Evolutionary conservation across 1,140 invertebrate species (phyloP).

Genomic region (Probaryconus sp.): DNA sequence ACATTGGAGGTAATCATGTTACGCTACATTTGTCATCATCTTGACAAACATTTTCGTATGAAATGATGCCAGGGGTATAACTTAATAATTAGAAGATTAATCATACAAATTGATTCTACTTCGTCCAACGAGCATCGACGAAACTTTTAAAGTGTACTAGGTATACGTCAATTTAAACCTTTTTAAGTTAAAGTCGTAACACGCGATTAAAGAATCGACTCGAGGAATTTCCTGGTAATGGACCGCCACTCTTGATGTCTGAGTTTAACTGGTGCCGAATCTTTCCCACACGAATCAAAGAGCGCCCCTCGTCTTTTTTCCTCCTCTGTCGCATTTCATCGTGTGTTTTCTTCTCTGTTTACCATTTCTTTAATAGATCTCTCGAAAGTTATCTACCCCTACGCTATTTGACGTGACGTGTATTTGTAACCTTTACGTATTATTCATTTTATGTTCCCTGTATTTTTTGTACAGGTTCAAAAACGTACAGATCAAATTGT

Average conservation of each 20-base stretch:
- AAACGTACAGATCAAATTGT: conserved; percentile 19
- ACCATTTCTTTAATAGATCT: conserved; percentile 11
- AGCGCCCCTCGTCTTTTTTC: conserved; percentile 63
- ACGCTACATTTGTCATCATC: conserved; percentile 22
- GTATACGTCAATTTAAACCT: conserved; percentile 26
- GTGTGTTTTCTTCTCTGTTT: background rate
- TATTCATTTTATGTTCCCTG: conserved; percentile 58
- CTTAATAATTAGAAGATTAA: conserved; percentile 41
- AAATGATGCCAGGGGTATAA: conserved; percentile 5
- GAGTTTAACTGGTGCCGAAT: conserved; percentile 67
- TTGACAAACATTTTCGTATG: background rate
- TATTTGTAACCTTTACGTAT: conserved; percentile 60
- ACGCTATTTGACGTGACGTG: conserved; percentile 53
- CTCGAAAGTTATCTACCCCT: conserved; percentile 72
- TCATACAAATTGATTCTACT: conserved; percentile 24
- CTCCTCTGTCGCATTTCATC: conserved; percentile 29
- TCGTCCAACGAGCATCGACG: conserved; percentile 13
- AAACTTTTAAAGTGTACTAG: conserved; percentile 29
- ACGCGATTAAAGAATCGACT: conserved; percentile 37
- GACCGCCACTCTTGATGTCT: conserved; percentile 8
- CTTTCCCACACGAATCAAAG: conserved; percentile 77
- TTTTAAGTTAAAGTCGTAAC: conserved; percentile 33
- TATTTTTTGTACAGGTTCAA: conserved; percentile 62
- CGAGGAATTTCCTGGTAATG: conserved; percentile 66
- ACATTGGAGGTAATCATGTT: too few species aligned